phyloP scores from a whole-genome alignment of 2,888 invertebrate species.

The Altica lythri region DNA sequence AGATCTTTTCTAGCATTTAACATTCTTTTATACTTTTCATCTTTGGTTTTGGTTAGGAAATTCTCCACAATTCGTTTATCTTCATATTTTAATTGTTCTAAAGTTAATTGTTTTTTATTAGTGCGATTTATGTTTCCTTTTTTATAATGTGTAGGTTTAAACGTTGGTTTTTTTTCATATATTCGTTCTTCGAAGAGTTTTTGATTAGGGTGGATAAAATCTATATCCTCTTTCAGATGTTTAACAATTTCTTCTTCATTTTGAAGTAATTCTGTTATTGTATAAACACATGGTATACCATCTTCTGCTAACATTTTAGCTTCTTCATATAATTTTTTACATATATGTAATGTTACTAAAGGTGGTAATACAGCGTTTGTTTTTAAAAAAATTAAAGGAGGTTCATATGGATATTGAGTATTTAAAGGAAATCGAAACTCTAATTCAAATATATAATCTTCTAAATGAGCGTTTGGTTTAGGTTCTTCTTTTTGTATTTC shows the following conservation, averaged over 20 bases:
- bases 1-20: constrained; percentile 66
- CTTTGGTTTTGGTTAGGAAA: constrained; percentile 65
- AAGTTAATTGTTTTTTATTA: constrained; percentile 60
- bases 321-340: constrained; percentile 69
- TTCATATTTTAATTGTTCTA: constrained; percentile 63
- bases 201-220: constrained; percentile 66
- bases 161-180: constrained; percentile 43
- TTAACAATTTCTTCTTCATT: constrained; percentile 69
- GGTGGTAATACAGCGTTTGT: constrained; percentile 68
- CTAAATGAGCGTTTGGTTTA: constrained; percentile 52
- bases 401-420: constrained; percentile 74
- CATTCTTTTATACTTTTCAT: constrained; percentile 70
- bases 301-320: constrained; percentile 67
- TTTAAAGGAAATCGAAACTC: constrained; percentile 76
- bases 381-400: constrained; percentile 73
- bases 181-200: constrained; percentile 50
- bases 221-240: constrained; percentile 64
- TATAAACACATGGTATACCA: constrained; percentile 75
- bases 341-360: constrained; percentile 68
- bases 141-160: constrained; percentile 67
- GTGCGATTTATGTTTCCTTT: constrained; percentile 64
- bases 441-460: constrained; percentile 64
- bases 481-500: constrained; percentile 58
- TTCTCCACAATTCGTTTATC: constrained; percentile 67
- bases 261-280: constrained; percentile 71